Evolutionary conservation across 2,888 invertebrate species (phyloP), one percentile per base, ranked within the genome.

Genomic region (Microplitis manilae): DNA sequence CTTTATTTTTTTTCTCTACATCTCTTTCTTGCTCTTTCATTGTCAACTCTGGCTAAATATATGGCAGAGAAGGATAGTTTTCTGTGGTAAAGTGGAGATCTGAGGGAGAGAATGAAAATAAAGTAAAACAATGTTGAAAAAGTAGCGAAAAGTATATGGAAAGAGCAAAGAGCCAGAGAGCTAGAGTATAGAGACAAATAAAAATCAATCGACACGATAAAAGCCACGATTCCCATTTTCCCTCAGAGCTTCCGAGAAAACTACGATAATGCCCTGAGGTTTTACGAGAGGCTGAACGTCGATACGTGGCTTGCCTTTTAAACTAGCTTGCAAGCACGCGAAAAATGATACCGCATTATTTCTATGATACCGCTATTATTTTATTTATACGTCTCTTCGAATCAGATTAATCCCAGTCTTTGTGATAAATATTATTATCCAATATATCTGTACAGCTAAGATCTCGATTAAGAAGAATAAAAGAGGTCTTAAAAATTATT

Each of bases 241-340:
- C 79, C 78, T 77, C 68, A 40, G 62, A 60, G 65, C 69, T 70
- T 73, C 78, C 76, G 64, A 61, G 78, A 79, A 83, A 82, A 81
- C 81, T 81, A 81, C 81, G 83, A 83, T 84, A 85, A 85, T 83
- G 81, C 82, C 82, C 79, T 78, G 79, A 79, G 82, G 80, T 83
- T 84, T 84, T 83, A 84, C 83, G 84, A 84, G 82, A 84, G 81
- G 81, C 83, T 84, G 82, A 84, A 85, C 82, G 84, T 80, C 83
- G 82, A 84, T 83, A 85, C 84, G 85, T 85, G 85, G 81, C 76
- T 73, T 73, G 84, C 81, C 77, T 85, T 81, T 81, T 78, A 80
- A 84, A 79, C 77, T 73, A 78, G 76, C 76, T 72, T 41, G 61
- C 72, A 61, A 68, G 61, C 72, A 64, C 64, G 30, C 68, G 73